Evolutionary conservation across 1,140 invertebrate genomes (phyloP).

Genomic region (Drosophila tristis): DNA sequence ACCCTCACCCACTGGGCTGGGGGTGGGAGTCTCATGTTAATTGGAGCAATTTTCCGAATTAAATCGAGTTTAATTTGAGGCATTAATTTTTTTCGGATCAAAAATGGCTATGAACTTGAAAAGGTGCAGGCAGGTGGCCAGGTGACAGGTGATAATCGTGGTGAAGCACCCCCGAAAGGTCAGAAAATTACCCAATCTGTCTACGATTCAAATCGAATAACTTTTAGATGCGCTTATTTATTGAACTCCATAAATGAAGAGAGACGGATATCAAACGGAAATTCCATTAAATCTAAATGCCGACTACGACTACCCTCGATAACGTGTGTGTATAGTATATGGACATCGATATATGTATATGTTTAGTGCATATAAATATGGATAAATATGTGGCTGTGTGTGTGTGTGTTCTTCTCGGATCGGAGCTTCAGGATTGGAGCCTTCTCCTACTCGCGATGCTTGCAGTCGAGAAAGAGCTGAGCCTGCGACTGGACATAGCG

Average conservation of each 20-base stretch:
- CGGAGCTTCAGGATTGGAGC: not conserved
- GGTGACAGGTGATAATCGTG: not conserved
- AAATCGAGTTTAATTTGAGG: conserved; percentile 49
- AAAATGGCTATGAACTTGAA: conserved; percentile 60
- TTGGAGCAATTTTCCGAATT: conserved; percentile 70
- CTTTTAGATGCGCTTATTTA: conserved; percentile 73
- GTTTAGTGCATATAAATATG: conserved; percentile 18
- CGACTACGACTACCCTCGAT: conserved; percentile 80
- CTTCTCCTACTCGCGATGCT: conserved; percentile 69
- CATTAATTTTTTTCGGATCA: conserved; percentile 4
- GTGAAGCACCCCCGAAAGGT: conserved; percentile 42
- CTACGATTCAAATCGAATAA: not conserved
- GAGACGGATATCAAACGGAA: conserved; percentile 39
- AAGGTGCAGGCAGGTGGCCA: conserved; percentile 35
- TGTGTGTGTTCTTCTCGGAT: conserved; percentile 33
- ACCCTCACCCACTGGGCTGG: conserved; percentile 15
- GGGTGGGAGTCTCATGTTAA: conserved; percentile 48
- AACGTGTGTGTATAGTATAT: conserved; percentile 49
- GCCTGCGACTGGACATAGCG: conserved; percentile 78
- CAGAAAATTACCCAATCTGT: not conserved
- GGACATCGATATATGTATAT: conserved; percentile 31
- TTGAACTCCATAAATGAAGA: conserved; percentile 28
- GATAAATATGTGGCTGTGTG: conserved; percentile 25
- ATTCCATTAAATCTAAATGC: conserved; percentile 78
- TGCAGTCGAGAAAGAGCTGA: conserved; percentile 79